A percentile compares a stretch with the other conserved stretches of the same genome.
Conservation (phyloP, 1,140 invertebrate genomes). For the Atta colombica region DNA sequence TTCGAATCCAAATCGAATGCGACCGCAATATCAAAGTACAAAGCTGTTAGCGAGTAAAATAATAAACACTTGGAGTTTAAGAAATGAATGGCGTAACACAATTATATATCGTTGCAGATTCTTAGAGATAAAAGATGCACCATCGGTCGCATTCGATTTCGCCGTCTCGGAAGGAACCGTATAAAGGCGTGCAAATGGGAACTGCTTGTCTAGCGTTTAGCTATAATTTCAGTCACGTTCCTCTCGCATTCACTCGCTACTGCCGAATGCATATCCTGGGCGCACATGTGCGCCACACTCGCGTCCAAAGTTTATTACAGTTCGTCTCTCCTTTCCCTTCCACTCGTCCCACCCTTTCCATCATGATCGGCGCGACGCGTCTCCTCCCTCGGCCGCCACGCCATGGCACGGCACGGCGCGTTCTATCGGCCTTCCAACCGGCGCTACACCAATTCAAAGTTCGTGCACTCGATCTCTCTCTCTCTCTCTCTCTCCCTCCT, state of each 20-base stretch:
- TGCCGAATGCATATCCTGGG: conserved; percentile 67
- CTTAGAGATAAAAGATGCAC: background rate
- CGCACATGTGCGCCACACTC: conserved; percentile 83
- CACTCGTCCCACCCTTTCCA: conserved; percentile 60
- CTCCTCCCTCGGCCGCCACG: conserved; percentile 32
- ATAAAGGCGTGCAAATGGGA: background rate
- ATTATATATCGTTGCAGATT: background rate
- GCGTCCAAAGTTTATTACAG: conserved; percentile 80
- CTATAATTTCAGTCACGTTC: conserved; percentile 16
- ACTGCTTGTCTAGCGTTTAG: conserved; percentile 48
- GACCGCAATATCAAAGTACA: background rate
- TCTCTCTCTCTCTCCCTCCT: background rate
- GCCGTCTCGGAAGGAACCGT: background rate
- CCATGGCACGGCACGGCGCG: background rate
- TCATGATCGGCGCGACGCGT: conserved; percentile 56
- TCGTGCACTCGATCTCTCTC: conserved; percentile 40
- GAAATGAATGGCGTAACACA: background rate
- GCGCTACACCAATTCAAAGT: conserved; percentile 52
- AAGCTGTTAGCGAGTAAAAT: background rate
- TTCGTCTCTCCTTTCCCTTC: conserved; percentile 40
- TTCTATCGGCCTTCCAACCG: conserved; percentile 63
- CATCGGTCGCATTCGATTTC: background rate
- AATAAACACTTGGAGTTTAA: background rate
- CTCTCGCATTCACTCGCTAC: conserved; percentile 52
- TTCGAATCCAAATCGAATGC: too few species aligned